A percentile compares a stretch with the other conserved stretches of the same genome.
Conservation (phyloP, 1,140 invertebrate genomes). For the Drosophila ironensis region DNA sequence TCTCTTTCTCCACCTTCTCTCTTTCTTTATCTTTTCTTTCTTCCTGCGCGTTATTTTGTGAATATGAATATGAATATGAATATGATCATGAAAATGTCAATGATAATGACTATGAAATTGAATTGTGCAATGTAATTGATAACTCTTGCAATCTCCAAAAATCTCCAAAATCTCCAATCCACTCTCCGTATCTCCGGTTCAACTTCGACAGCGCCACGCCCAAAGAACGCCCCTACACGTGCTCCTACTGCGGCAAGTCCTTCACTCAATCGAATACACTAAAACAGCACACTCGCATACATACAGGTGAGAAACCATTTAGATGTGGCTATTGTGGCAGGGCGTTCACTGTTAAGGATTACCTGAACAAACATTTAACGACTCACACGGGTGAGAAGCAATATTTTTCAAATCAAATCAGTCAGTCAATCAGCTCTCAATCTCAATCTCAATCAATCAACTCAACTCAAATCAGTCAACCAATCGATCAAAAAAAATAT, state of each 20-base stretch:
- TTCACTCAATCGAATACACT: constrained; percentile 85
- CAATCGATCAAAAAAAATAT: constrained; percentile 50
- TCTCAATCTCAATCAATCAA: constrained; percentile 64
- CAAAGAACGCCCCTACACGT: constrained; percentile 84
- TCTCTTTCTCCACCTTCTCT: constrained; percentile 29
- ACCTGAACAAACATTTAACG: constrained; percentile 82
- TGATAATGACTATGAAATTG: too few species aligned
- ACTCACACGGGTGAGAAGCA: constrained; percentile 82
- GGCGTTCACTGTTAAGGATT: constrained; percentile 82
- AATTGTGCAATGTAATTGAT: constrained; percentile 14
- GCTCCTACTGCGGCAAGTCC: constrained; percentile 87
- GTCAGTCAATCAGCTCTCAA: constrained; percentile 76
- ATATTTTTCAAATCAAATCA: constrained; percentile 81
- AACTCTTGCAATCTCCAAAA: constrained; percentile 44
- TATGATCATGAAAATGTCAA: too few species aligned
- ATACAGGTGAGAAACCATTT: constrained; percentile 82
- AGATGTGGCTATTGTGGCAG: constrained; percentile 82
- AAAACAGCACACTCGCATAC: constrained; percentile 82
- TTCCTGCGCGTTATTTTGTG: constrained; percentile 35
- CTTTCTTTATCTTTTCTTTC: constrained; percentile 21
- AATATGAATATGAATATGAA: constrained; percentile 31
- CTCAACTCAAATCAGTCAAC: constrained; percentile 39
- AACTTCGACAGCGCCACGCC: constrained; percentile 72
- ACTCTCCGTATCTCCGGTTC: constrained; percentile 27
- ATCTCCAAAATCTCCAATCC: background rate